These are phyloP conservation scores for Tarsius wallacei DNA, from an alignment of 2,797 vertebrate species.

Conservation along the genomic window DNA sequence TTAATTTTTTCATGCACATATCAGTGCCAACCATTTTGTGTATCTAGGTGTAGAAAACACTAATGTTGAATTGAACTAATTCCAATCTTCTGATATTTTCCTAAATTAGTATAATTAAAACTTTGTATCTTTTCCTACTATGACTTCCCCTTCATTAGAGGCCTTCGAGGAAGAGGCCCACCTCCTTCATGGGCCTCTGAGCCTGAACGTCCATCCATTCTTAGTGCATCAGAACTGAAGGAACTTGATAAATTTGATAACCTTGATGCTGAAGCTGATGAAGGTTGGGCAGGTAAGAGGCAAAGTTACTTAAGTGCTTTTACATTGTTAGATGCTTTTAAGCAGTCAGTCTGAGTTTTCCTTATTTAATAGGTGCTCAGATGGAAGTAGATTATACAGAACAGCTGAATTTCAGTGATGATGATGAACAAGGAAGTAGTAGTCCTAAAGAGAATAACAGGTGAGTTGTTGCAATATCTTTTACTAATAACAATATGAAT, in stretches of 20 bases:
- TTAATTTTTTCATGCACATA: background rate
- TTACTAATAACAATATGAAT: background rate
- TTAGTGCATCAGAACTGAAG: slow-evolving; percentile 98
- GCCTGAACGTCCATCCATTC: slow-evolving; percentile 96
- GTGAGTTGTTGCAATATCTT: slow-evolving; percentile 88
- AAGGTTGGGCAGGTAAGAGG: slow-evolving; percentile 98
- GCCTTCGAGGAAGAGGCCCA: slow-evolving; percentile 92
- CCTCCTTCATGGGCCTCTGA: slow-evolving; percentile 95
- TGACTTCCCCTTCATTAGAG: slow-evolving; percentile 88
- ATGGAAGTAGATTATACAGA: slow-evolving; percentile 99
- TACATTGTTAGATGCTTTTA: background rate
- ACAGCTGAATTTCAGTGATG: slow-evolving; percentile 99
- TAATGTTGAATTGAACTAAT: slow-evolving; percentile 55
- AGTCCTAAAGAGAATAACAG: slow-evolving; percentile 95
- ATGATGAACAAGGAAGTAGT: slow-evolving; percentile 96
- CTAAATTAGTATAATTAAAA: slow-evolving; percentile 19
- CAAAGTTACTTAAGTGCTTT: background rate
- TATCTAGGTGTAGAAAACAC: background rate
- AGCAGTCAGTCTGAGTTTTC: slow-evolving; percentile 57
- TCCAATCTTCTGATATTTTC: slow-evolving; percentile 33
- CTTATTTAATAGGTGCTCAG: slow-evolving; percentile 94
- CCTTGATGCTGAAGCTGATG: slow-evolving; percentile 97
- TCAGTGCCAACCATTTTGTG: background rate
- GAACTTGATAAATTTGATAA: slow-evolving; percentile 98
- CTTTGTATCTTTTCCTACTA: background rate